A percentile compares a stretch with the other conserved stretches of the same genome.
phyloP scores from a whole-genome alignment of 2,888 invertebrate genomes.

The Stramonita haemastoma region DNA sequence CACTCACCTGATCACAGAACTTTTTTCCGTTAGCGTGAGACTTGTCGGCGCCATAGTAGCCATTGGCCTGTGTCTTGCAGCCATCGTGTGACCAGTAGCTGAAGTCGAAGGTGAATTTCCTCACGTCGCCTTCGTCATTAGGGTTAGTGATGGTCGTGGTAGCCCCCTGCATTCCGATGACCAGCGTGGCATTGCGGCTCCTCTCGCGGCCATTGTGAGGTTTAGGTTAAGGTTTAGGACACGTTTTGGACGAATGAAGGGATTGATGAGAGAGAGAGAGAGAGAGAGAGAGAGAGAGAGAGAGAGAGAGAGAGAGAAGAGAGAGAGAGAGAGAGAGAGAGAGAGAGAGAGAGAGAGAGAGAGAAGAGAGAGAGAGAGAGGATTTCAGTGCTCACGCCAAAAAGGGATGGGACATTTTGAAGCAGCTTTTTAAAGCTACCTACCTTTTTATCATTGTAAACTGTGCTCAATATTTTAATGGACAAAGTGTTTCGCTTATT shows the following conservation, averaged over 20 bases:
- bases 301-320: not conserved
- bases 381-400: no score
- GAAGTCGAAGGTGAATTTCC: constrained; percentile 80
- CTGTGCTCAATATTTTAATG: no score
- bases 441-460: no score
- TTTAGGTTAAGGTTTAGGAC: constrained; percentile 42
- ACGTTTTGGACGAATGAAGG: not conserved
- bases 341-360: no score
- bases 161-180: constrained; percentile 79
- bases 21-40: constrained; percentile 78
- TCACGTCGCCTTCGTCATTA: constrained; percentile 73
- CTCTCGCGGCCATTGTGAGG: constrained; percentile 79
- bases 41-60: constrained; percentile 77
- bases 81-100: constrained; percentile 82
- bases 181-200: constrained; percentile 78
- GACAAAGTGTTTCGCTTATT: no score
- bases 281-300: not conserved
- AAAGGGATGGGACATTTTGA: no score
- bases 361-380: no score
- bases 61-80: constrained; percentile 77
- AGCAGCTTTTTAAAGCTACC: no score
- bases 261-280: not conserved
- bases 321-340: no score
- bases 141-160: constrained; percentile 79
- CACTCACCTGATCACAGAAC: constrained; percentile 80